Evolutionary conservation across 2,888 invertebrate genomes (phyloP), one percentile per base, ranked within the genome.

Genomic region (Archips crataeganus): DNA sequence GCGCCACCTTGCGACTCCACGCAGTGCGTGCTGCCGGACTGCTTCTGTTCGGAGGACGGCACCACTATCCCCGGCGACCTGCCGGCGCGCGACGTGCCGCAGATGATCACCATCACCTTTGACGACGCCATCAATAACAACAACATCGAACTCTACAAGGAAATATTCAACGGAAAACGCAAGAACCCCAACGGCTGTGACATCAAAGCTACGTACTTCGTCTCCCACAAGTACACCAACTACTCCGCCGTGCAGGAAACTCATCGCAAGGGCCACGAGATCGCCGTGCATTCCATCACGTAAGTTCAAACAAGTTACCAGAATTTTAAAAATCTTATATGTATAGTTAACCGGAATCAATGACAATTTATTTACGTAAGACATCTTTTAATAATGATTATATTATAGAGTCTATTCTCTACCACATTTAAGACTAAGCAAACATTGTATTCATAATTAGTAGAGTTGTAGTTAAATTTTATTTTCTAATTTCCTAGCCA

Each of bases 51-150:
- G 10, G 98, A 98, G 89, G 98, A 98, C 85, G 98, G 98, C 78
- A 98, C 98, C 51, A 95, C 96, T 60, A 97, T 98, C 80, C 98
- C 98, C 76, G 98, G 98, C 13, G 98, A 98, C 85, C 92, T 98
- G 65, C 98, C 97, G 13, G 89, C 96, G 76, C 97, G 96, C 91
- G 98, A 98, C 84, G 98, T 98, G 0, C 98, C 98, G 5, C 98
- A 98, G 95, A 98, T 98, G 98, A 97, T 98, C 85, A 98, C 98
- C 74, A 97, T 98, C 86, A 98, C 98, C 67, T 98, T 98, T 88
- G 98, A 98, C 86, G 98, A 98, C 84, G 98, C 98, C 84, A 98
- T 98, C 91, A 98, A 98, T 91, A 98, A 98, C 92, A 98, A 98
- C 94, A 98, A 98, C 92, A 98, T 98, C 87, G 98, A 98, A 82